Evolutionary conservation across 2,888 invertebrate species (phyloP), one percentile per base, ranked within the genome.

Genomic region (Chrysina gloriosa): DNA sequence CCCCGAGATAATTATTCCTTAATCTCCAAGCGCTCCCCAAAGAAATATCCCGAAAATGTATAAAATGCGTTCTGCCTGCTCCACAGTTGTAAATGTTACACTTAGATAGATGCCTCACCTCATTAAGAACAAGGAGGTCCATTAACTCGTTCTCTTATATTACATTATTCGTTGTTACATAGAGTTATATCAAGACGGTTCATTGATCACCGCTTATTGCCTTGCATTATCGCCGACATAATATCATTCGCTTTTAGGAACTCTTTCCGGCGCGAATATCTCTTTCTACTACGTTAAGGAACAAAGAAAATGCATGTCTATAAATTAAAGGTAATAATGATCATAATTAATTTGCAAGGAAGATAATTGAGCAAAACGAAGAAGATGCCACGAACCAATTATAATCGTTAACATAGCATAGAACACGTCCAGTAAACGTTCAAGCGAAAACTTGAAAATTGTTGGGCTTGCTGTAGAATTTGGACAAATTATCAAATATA

Each of bases 91-190:
- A 63, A 63, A 63, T 48, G 48, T 63, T 47, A 47, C 63, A 63
- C 48, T 48, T 48, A 63, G 47, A 63, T 48, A 48, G 63, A 63
- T 63, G 63, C 48, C 48, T 47, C 63, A 48, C 63, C 63, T 63
- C 63, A 63, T 63, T 63, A 48, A 63, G 63, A 63, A 56, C 56
- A 39, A 11, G 21, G 36, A 56, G 56, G 56, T 56, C 56, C 56
- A 56, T 56, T 56, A 56, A 34, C 56, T 56, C 56, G 36, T 56
- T 36, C 25, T 56, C 23, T 39, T 56, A 56, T 56, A 56, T 56
- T 56, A 56, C 56, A 39, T 56, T 39, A 56, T 56, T 56, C 56
- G 56, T 56, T 56, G 23, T 39, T 39, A 56, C 56, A 39, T 23
- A 25, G 56, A 36, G 56, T 56, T 56, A 56, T 21, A 39, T 56